Base-by-base conservation (phyloP, 2,888 invertebrate species). In the Agonopterix heracliana region DNA sequence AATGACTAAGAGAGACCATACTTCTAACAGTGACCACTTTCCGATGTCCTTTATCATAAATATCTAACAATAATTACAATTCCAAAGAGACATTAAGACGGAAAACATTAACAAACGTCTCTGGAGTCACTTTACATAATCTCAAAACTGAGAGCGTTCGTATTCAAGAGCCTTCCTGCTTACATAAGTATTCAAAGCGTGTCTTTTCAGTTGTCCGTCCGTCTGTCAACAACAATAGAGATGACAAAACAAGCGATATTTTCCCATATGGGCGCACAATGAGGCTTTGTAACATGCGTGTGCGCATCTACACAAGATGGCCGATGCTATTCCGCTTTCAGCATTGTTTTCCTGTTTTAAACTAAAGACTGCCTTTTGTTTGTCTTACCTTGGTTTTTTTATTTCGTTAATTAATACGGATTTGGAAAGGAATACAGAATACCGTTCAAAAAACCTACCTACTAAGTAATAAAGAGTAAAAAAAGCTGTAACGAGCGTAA, bases 181-280 rank as follows among this genome's bases (percentile, higher is more conserved):
- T 78, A 77, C 73, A 78, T 79, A 81, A 75, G 74, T 78, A 84
- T 86, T 86, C 82, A 87, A 78, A 72, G 71, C 56, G 68, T 68
- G 79, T 81, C 86, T 84, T 85, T 87, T 85, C 84, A 85, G 80
- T 79, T 82, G 86, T 87, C 86, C 67, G 72, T 85, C 81, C 64
- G 81, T 86, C 83, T 77, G 81, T 83, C 82, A 73, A 54, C 63
- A 57, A 85, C 86, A 86, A 87, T 85, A 68, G 76, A 60, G 70
- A 76, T 78, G 82, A 86, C 86, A 87, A 84, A 86, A 85, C 83
- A 82, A 75, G 78, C 73, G 66, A 82, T 85, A 80, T 85, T 83
- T 86, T 83, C 84, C 81, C 81, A 83, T 87, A 85, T 79, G 76
- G 72, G 78, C 75, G 75, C 73, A 86, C 85, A 86, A 84, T 82